These are phyloP conservation scores for Psittacula derbiana DNA, from an alignment of 2,797 vertebrate species.

Conservation along the genomic window DNA sequence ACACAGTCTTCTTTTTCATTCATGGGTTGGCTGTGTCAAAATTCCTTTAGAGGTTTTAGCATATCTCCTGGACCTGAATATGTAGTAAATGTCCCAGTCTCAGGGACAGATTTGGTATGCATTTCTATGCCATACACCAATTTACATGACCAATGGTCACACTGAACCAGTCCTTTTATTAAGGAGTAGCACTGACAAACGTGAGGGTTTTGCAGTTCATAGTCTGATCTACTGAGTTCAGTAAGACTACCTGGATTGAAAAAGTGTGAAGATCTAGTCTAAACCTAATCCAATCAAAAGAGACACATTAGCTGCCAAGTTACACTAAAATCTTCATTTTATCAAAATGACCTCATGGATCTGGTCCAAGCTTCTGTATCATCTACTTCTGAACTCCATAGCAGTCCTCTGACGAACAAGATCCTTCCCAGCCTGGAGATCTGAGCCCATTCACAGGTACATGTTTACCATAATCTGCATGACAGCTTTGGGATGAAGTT, in stretches of 20 bases:
- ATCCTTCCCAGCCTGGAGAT: background rate
- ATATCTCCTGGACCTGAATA: background rate
- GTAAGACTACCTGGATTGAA: background rate
- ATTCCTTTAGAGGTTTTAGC: background rate
- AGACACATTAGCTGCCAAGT: background rate
- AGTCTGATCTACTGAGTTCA: background rate
- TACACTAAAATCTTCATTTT: background rate
- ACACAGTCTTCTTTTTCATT: background rate
- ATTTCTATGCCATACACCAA: background rate
- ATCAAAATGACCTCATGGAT: background rate
- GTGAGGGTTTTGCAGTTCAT: background rate
- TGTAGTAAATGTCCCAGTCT: background rate
- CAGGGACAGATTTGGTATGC: background rate
- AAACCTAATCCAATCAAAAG: background rate
- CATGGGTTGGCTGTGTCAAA: background rate
- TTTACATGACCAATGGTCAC: background rate
- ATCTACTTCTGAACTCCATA: background rate
- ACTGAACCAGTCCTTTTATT: background rate
- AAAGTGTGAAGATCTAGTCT: background rate
- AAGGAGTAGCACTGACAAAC: background rate
- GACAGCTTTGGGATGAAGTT: background rate
- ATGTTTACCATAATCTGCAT: rapidly evolving
- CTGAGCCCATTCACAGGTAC: background rate
- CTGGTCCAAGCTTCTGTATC: background rate
- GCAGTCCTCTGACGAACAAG: background rate